Evolutionary conservation across 2,113 vertebrate species (phyloP), one percentile per base, ranked within the genome.

Genomic region (Sinocyclocheilus maitianheensis): DNA sequence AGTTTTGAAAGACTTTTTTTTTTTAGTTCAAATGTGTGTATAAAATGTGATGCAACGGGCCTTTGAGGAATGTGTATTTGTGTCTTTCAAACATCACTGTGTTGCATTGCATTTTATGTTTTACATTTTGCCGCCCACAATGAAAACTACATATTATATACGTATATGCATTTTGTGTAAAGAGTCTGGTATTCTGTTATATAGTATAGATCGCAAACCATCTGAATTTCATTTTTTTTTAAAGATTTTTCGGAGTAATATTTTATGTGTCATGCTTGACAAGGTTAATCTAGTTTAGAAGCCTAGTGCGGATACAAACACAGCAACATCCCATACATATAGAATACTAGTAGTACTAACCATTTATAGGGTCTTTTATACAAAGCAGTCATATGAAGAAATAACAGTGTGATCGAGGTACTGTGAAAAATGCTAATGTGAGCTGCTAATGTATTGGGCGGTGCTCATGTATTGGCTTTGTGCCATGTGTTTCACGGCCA

Each of bases 401-500:
- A 48, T 76, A 76, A 20, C 8, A 48, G 5, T 24, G 72, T 2
- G n/a, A 76, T 48, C 12, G 5, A 48, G 22, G 43, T 62, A 40
- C 24, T 77, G 20, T 62, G 37, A 67, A 24, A 51, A 76, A 22
- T 9, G 43, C 51, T 74, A 37, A 79, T 51, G 40, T 7, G 2
- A 55, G 62, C 22, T 48, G 88, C 34, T 77, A 76, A 87, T 81
- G 89, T 83, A 83, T 89, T 77, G 88, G 90, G 87, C 89, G 80
- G 80, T 81, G 87, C 74, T 88, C 81, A 14, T 87, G 90, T 91
- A 89, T 92, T 94, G 94, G 93, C 92, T 85, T 87, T 58, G 84
- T 90, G 90, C 91, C 89, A 65, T 91, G 91, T 90, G 92, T 94
- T 90, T 90, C 88, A 89, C 91, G 93, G 93, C 91, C 91, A 87